Percentiles rank a stretch among this genome's conserved stretches.
Conservation (phyloP, 2,113 vertebrate genomes). For the Coturnix japonica region DNA sequence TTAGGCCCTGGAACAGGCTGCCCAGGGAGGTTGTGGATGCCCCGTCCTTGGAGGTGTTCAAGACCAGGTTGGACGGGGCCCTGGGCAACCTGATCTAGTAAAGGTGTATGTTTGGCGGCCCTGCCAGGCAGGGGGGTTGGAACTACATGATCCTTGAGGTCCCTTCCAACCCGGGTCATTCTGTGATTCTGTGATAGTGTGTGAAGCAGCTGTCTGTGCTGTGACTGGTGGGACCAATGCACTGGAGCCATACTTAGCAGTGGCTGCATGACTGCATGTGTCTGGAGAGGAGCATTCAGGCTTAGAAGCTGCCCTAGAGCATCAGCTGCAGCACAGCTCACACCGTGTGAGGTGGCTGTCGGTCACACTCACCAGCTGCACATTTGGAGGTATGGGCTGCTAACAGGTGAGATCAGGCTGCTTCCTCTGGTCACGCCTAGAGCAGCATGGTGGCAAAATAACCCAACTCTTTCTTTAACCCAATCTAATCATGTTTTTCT, state of each 20-base stretch:
- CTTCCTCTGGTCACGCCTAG: accelerated
- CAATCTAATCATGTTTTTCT: background rate
- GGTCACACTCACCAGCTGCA: background rate
- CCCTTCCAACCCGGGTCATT: too few species aligned
- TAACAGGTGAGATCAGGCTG: background rate
- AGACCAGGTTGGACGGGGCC: too few species aligned
- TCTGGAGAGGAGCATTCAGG: background rate
- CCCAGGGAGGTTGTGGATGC: too few species aligned
- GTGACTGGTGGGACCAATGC: background rate
- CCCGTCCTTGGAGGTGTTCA: too few species aligned
- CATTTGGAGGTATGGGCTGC: background rate
- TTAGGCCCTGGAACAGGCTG: too few species aligned
- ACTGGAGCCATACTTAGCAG: accelerated
- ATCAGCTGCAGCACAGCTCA: accelerated
- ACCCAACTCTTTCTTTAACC: background rate
- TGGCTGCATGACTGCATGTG: accelerated
- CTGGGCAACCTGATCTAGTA: too few species aligned
- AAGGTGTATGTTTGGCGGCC: too few species aligned
- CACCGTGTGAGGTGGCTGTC: background rate
- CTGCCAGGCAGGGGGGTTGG: too few species aligned
- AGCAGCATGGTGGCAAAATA: background rate
- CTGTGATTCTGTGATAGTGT: too few species aligned
- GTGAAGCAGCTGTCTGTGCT: background rate
- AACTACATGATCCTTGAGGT: too few species aligned
- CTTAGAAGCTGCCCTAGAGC: background rate